A percentile compares a stretch with the other conserved stretches of the same genome.
These are phyloP conservation scores for Conger conger DNA, from an alignment of 2,113 vertebrate species.

Conservation along the genomic window DNA sequence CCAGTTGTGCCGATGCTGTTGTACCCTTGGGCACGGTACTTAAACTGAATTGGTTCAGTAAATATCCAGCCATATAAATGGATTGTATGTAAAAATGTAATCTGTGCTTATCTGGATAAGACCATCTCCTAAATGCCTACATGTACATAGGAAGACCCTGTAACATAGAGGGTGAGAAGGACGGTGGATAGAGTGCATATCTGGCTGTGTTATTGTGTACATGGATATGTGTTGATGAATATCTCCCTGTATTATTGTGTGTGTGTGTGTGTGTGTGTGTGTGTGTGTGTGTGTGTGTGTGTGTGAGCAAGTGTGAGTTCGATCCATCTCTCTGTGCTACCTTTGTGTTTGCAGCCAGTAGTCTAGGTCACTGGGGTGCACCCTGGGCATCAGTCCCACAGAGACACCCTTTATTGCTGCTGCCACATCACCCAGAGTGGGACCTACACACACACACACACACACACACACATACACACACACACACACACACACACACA, in stretches of 20 bases:
- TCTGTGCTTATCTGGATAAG: too few species aligned
- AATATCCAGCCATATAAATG: too few species aligned
- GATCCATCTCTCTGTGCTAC: neutral
- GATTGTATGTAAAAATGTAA: too few species aligned
- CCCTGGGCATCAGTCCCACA: neutral
- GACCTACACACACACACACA: neutral
- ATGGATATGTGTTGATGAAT: neutral
- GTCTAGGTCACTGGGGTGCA: neutral
- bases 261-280: slow-evolving; percentile 15
- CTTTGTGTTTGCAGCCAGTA: neutral
- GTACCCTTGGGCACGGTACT: too few species aligned
- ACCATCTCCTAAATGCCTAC: too few species aligned
- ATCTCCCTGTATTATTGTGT: neutral
- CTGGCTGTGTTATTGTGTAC: neutral
- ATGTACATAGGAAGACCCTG: neutral
- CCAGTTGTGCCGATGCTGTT: too few species aligned
- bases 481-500: neutral
- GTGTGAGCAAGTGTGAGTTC: neutral
- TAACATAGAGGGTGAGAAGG: neutral
- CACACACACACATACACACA: too few species aligned
- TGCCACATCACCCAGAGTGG: neutral
- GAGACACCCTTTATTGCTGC: neutral
- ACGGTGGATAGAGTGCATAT: neutral
- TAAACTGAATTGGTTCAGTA: too few species aligned
- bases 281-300: neutral